Evolutionary conservation across 1,140 invertebrate genomes (phyloP).

Genomic region (Gyrodactylus bullatarudis): DNA sequence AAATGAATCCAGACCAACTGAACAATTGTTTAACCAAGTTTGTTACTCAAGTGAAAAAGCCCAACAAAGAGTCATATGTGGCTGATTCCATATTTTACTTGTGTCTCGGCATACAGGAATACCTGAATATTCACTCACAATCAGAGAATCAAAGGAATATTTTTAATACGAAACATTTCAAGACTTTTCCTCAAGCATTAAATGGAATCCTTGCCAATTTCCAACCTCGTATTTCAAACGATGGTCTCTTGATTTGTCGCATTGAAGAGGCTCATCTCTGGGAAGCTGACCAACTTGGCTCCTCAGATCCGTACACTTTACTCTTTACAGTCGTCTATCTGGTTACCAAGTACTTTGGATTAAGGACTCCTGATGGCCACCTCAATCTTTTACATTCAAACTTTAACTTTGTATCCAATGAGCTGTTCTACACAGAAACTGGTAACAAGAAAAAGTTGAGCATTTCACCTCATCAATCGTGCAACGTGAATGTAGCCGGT

Average conservation of each 20-base stretch:
- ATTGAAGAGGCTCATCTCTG: slow-evolving; percentile 9
- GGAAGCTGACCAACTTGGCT: slow-evolving; percentile 8
- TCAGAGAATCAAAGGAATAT: slow-evolving; percentile 1
- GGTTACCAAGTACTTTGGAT: slow-evolving; percentile 7
- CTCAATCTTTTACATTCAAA: background rate
- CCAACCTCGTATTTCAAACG: slow-evolving; percentile 1
- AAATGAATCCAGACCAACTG: background rate
- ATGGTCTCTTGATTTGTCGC: slow-evolving; percentile 8
- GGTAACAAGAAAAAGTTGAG: background rate
- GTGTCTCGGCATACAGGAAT: slow-evolving; percentile 9
- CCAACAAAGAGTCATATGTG: slow-evolving; percentile 7
- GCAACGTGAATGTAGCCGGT: background rate
- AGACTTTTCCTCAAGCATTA: slow-evolving; percentile 4
- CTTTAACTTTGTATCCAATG: background rate
- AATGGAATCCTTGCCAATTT: slow-evolving; percentile 6
- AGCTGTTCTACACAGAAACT: background rate
- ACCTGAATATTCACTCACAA: background rate
- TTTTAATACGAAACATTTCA: slow-evolving; percentile 6
- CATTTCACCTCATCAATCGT: background rate
- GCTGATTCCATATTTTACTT: slow-evolving; percentile 9
- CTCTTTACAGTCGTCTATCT: slow-evolving; percentile 9
- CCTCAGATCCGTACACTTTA: slow-evolving; percentile 4
- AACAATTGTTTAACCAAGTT: slow-evolving; percentile 7
- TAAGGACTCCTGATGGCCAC: slow-evolving; percentile 6
- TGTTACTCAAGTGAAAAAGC: slow-evolving; percentile 7